A percentile compares a stretch with the other conserved stretches of the same genome.
Conservation (phyloP, 1,140 invertebrate genomes). For the Conus ventricosus region DNA sequence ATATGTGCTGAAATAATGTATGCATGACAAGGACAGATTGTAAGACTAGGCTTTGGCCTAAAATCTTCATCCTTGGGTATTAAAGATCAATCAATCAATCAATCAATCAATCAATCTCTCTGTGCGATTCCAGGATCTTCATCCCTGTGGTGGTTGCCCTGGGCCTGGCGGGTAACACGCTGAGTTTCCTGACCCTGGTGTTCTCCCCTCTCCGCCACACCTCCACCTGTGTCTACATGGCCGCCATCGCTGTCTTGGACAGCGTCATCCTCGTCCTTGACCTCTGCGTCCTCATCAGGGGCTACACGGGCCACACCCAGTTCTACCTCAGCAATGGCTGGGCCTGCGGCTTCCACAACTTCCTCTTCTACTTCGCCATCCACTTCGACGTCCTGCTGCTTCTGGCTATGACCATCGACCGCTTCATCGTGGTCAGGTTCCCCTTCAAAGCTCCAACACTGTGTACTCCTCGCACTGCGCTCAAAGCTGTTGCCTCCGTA, state of each 20-base stretch:
- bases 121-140: background rate
- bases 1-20: no score
- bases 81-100: no score
- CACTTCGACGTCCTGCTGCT: conserved; percentile 60
- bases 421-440: conserved; percentile 58
- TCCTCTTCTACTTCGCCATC: conserved; percentile 54
- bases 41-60: no score
- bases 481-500: conserved; percentile 39
- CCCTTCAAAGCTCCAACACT: conserved; percentile 52
- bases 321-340: conserved; percentile 26
- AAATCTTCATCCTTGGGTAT: no score
- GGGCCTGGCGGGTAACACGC: background rate
- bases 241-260: conserved; percentile 62
- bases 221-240: conserved; percentile 66
- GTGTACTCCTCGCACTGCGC: conserved; percentile 36
- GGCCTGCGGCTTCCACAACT: conserved; percentile 45
- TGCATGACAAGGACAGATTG: no score
- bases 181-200: conserved; percentile 60
- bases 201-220: conserved; percentile 53
- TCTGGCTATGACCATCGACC: conserved; percentile 63
- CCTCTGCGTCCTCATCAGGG: conserved; percentile 27
- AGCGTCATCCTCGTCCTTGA: conserved; percentile 55
- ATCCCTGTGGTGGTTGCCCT: background rate
- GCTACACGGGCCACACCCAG: conserved; percentile 19
- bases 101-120: no score